These are phyloP conservation scores for Schizopygopsis pylzovi DNA, from an alignment of 2,797 vertebrate species.

Conservation along the genomic window DNA sequence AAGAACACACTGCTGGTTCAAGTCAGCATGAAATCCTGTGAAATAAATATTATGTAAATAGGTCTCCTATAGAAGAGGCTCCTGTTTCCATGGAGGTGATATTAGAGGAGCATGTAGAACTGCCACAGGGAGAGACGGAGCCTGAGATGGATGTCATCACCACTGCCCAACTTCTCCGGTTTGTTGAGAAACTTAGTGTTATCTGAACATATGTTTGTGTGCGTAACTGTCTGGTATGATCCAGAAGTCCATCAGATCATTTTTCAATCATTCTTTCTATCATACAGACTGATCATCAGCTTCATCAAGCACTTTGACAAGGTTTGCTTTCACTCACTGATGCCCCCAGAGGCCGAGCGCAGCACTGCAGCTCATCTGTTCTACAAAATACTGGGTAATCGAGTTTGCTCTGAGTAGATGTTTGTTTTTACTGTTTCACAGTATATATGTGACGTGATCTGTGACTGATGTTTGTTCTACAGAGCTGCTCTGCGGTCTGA, in stretches of 20 bases:
- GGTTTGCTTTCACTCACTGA: slow-evolving; percentile 74
- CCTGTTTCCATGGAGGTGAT: slow-evolving; percentile 72
- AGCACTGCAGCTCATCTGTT: slow-evolving; percentile 74
- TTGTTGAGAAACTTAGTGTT: background rate
- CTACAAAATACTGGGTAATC: slow-evolving; percentile 76
- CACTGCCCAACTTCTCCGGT: slow-evolving; percentile 73
- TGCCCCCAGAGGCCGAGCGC: slow-evolving; percentile 73
- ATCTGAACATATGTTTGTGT: background rate
- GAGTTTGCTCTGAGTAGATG: background rate
- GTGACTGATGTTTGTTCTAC: slow-evolving; percentile 41
- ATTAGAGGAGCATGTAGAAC: slow-evolving; percentile 75
- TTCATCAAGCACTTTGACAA: slow-evolving; percentile 67
- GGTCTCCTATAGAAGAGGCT: slow-evolving; percentile 70
- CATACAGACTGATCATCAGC: slow-evolving; percentile 64
- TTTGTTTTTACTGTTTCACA: background rate
- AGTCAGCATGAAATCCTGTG: background rate
- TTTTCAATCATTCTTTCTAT: slow-evolving; percentile 16
- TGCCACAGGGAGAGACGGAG: slow-evolving; percentile 66
- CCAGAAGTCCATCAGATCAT: background rate
- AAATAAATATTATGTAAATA: slow-evolving; percentile 51
- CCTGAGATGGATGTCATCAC: slow-evolving; percentile 57
- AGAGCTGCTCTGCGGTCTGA: slow-evolving; percentile 71
- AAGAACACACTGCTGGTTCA: background rate
- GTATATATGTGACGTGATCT: slow-evolving; percentile 7
- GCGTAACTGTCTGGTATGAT: background rate